Evolutionary conservation across 2,888 invertebrate species (phyloP).

Genomic region (Conus canariensis): DNA sequence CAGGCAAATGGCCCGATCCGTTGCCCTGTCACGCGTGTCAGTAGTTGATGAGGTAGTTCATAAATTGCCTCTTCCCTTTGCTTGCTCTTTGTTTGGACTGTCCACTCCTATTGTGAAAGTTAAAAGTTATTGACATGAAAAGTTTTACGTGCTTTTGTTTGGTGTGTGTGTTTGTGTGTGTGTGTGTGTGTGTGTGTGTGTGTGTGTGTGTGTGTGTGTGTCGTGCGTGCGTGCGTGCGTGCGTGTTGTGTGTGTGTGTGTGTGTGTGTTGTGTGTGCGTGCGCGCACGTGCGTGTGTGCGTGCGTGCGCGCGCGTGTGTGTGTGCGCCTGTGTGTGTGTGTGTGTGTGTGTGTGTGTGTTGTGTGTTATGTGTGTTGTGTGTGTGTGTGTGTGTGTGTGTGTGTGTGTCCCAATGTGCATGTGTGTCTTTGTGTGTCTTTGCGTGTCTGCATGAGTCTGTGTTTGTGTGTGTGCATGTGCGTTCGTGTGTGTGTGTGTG

Average conservation of each 20-base stretch:
- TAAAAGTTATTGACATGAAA: too few relatives aligned
- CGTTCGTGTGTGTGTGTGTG: background rate
- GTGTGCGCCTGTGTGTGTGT: background rate
- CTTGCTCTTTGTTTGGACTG: too few relatives aligned
- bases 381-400: constrained; percentile 10
- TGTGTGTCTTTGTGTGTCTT: background rate
- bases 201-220: background rate
- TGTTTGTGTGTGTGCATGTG: background rate
- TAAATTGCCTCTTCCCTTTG: too few relatives aligned
- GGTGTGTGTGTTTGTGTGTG: background rate
- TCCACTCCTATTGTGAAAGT: too few relatives aligned
- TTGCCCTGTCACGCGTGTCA: too few relatives aligned
- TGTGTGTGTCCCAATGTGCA: too few relatives aligned
- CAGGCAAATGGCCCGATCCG: too few relatives aligned
- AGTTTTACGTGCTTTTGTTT: too few relatives aligned
- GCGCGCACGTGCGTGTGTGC: too few relatives aligned
- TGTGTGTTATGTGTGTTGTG: too few relatives aligned
- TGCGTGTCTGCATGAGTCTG: background rate
- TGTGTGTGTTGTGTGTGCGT: too few relatives aligned
- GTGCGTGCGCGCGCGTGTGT: background rate
- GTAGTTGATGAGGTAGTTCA: too few relatives aligned
- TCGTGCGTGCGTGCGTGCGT: background rate
- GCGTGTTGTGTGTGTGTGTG: background rate
- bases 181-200: background rate
- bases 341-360: background rate